Conservation (phyloP, 2,888 invertebrate species). For the Tenthredo mesomela region DNA sequence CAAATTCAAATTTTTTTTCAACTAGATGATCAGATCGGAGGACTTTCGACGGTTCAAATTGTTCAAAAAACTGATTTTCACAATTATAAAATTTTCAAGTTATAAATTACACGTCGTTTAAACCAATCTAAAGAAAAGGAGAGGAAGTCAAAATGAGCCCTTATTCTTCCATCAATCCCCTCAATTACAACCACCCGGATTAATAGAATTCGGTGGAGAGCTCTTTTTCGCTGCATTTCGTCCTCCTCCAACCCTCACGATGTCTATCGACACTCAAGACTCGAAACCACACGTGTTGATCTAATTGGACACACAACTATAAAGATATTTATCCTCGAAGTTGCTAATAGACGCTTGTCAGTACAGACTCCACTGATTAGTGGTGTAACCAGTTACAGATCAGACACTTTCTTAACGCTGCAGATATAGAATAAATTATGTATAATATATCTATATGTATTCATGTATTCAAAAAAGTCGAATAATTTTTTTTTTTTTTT, state of each 20-base stretch:
- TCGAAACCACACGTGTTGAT: conserved; percentile 25
- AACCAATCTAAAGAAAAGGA: neutral
- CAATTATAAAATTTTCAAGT: no score
- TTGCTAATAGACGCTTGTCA: neutral
- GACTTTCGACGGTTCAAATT: neutral
- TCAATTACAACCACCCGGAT: conserved; percentile 9
- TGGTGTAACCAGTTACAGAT: neutral
- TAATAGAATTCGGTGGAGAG: neutral
- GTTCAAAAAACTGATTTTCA: neutral
- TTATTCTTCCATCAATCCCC: neutral
- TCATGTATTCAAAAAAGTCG: no score
- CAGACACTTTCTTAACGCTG: no score
- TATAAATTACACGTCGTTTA: neutral
- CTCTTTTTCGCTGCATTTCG: neutral
- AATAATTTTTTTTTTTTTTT: no score
- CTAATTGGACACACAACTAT: conserved; percentile 15
- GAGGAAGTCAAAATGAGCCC: neutral
- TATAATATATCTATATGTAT: no score
- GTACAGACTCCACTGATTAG: neutral
- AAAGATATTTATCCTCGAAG: conserved; percentile 12
- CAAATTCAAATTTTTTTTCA: neutral
- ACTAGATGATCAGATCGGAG: neutral
- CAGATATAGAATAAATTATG: no score
- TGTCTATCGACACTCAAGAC: conserved; percentile 7
- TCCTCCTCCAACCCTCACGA: neutral